A percentile compares a stretch with the other conserved stretches of the same genome.
Evolutionary conservation across 2,797 vertebrate genomes (phyloP).

Genomic region (Acanthiza pusilla): DNA sequence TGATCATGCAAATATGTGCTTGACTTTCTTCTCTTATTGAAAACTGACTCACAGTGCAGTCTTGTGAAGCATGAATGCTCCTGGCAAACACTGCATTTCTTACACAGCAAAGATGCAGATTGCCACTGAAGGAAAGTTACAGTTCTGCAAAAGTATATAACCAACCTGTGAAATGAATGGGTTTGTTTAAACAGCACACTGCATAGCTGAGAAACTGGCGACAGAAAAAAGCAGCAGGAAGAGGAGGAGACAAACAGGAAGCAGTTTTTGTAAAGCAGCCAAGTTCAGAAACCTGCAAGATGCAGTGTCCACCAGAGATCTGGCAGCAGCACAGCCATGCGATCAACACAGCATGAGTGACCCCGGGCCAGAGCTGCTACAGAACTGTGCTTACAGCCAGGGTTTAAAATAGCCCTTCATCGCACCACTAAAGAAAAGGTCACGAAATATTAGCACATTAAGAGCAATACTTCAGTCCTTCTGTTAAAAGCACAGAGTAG

Average conservation of each 20-base stretch:
- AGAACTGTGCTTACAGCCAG: background rate
- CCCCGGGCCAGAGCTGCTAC: background rate
- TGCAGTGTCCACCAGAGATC: background rate
- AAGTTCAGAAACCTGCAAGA: background rate
- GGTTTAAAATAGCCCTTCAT: background rate
- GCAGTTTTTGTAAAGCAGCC: background rate
- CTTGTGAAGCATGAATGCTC: background rate
- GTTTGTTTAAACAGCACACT: background rate
- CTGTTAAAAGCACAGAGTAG: background rate
- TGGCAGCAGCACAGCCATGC: background rate
- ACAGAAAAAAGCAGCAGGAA: constrained; percentile 2
- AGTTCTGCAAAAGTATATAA: background rate
- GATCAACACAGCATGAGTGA: background rate
- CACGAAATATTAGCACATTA: background rate
- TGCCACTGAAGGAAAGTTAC: background rate
- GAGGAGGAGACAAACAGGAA: constrained; percentile 38
- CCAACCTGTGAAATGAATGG: background rate
- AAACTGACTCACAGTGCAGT: background rate
- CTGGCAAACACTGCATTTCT: background rate
- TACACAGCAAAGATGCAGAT: background rate
- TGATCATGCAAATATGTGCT: background rate
- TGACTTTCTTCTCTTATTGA: background rate
- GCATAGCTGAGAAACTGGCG: background rate
- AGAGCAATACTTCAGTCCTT: background rate
- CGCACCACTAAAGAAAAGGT: background rate